Evolutionary conservation across 2,113 vertebrate genomes (phyloP).

Genomic region (Budorcas taxicolor): DNA sequence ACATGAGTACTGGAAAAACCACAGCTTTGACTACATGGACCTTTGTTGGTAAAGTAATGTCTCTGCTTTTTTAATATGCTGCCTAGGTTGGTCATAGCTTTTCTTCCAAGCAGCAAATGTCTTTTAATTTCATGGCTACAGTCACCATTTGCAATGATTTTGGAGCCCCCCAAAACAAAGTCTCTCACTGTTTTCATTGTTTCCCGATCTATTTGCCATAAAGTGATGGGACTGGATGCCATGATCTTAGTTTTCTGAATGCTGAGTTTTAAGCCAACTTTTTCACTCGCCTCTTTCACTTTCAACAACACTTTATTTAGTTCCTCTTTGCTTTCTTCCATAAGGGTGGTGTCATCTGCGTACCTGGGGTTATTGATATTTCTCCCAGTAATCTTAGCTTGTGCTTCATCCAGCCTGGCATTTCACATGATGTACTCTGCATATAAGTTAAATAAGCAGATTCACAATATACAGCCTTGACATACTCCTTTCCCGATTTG

Average conservation of each 20-base stretch:
- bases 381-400: background rate
- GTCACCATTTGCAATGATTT: background rate
- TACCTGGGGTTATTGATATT: background rate
- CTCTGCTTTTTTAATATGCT: background rate
- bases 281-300: background rate
- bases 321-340: background rate
- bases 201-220: background rate
- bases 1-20: background rate
- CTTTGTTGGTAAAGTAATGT: background rate
- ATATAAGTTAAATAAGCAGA: background rate
- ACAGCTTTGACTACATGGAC: background rate
- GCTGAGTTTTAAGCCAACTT: background rate
- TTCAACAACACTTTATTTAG: background rate
- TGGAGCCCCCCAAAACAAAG: background rate
- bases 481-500: background rate
- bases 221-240: background rate
- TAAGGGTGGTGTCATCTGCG: background rate
- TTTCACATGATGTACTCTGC: background rate
- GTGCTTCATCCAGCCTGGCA: background rate
- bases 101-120: background rate
- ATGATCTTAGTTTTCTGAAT: background rate
- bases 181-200: background rate
- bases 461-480: background rate
- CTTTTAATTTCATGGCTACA: background rate
- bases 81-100: background rate